Conservation (phyloP, 2,888 invertebrate genomes). For the Pharmacophagus antenor region DNA sequence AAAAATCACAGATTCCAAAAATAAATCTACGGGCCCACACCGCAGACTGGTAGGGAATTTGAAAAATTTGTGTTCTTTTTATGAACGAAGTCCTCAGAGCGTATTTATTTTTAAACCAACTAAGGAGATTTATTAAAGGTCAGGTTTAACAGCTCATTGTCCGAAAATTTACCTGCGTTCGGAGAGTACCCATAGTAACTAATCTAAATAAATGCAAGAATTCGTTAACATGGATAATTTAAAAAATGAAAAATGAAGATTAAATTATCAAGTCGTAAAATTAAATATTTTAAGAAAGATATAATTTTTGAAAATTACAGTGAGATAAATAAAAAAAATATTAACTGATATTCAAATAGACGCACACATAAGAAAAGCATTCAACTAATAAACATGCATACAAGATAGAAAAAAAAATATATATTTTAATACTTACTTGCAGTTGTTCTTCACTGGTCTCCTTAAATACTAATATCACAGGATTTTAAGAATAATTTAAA, state of each 20-base stretch:
- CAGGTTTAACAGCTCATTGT: constrained; percentile 23
- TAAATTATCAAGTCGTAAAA: background rate
- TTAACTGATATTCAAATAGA: background rate
- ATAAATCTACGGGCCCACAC: constrained; percentile 9
- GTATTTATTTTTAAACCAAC: constrained; percentile 13
- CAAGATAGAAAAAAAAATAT: constrained; percentile 31
- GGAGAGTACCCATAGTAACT: background rate
- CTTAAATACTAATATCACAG: constrained; percentile 76
- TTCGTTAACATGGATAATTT: background rate
- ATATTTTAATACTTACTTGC: constrained; percentile 66
- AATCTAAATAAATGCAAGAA: background rate
- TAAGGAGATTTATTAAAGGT: constrained; percentile 24
- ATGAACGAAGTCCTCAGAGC: constrained; percentile 9
- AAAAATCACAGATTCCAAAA: constrained; percentile 4
- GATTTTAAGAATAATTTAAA: constrained; percentile 56
- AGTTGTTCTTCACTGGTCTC: constrained; percentile 43
- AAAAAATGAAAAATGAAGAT: background rate
- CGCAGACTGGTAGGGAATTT: constrained; percentile 8
- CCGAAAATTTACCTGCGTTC: constrained; percentile 26
- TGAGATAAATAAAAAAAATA: background rate
- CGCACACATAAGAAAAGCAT: background rate
- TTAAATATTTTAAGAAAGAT: background rate
- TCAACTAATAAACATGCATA: constrained; percentile 4
- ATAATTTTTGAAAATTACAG: no score
- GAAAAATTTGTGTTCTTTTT: constrained; percentile 8